These are phyloP conservation scores for Cranoglanis bouderius DNA, from an alignment of 2,113 vertebrate species.

Conservation along the genomic window DNA sequence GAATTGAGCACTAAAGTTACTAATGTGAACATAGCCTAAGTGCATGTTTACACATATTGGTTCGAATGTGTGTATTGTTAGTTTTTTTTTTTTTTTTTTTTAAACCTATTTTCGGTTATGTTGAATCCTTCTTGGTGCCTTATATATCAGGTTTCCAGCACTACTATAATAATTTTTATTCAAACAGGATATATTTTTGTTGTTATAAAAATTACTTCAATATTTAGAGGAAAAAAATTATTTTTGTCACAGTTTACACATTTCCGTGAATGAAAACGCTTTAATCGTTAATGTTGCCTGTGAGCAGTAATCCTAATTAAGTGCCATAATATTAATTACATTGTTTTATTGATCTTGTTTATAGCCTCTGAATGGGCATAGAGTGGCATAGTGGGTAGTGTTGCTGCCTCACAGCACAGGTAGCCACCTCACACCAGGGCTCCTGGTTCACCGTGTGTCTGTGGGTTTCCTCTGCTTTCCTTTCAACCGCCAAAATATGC, in stretches of 20 bases:
- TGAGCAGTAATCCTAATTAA: background rate
- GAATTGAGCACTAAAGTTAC: background rate
- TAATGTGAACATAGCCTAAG: background rate
- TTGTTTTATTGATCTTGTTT: background rate
- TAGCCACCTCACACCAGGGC: background rate
- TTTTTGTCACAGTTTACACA: background rate
- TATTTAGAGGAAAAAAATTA: background rate
- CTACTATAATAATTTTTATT: background rate
- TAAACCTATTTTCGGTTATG: background rate
- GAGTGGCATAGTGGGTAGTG: too few relatives aligned
- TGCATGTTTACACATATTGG: background rate
- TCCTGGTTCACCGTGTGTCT: background rate
- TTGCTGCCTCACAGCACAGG: background rate
- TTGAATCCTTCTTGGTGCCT: background rate
- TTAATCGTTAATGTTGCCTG: background rate
- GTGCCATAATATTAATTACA: background rate
- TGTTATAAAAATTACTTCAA: background rate
- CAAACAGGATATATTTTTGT: constrained; percentile 3
- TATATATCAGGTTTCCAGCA: background rate
- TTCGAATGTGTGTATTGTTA: background rate
- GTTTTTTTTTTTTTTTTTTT: background rate
- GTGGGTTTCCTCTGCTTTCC: background rate
- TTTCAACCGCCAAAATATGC: background rate
- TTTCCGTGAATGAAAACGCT: background rate
- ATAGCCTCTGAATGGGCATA: background rate